Evolutionary conservation across 2,888 invertebrate genomes (phyloP).

Genomic region (Antheraea assamensis): DNA sequence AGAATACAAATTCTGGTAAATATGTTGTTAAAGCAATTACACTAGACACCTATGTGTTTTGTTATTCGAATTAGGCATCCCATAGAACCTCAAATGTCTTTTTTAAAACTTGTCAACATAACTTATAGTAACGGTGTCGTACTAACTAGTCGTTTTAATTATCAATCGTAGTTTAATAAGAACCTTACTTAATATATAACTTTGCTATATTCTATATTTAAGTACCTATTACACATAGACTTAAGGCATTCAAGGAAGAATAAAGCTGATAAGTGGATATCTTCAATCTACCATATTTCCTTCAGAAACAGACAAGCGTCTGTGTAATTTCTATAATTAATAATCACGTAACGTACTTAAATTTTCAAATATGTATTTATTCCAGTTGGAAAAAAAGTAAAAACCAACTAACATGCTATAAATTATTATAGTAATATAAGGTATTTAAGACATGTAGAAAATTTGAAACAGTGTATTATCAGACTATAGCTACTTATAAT

Average conservation of each 20-base stretch:
- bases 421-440: background rate
- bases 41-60: background rate
- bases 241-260: background rate
- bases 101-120: background rate
- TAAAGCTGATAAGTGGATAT: background rate
- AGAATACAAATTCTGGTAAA: background rate
- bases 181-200: background rate
- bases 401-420: background rate
- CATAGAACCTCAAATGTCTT: background rate
- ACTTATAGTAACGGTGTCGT: background rate
- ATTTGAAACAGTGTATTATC: background rate
- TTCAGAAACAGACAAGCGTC: background rate
- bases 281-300: background rate
- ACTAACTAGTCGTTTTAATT: background rate
- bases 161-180: background rate
- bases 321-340: background rate
- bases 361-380: background rate
- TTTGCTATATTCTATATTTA: no score
- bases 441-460: background rate
- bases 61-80: background rate
- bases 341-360: background rate
- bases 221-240: background rate
- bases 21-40: background rate
- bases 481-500: background rate
- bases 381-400: background rate